phyloP scores from a whole-genome alignment of 2,797 vertebrate genomes.

The Sparidentex hasta region DNA sequence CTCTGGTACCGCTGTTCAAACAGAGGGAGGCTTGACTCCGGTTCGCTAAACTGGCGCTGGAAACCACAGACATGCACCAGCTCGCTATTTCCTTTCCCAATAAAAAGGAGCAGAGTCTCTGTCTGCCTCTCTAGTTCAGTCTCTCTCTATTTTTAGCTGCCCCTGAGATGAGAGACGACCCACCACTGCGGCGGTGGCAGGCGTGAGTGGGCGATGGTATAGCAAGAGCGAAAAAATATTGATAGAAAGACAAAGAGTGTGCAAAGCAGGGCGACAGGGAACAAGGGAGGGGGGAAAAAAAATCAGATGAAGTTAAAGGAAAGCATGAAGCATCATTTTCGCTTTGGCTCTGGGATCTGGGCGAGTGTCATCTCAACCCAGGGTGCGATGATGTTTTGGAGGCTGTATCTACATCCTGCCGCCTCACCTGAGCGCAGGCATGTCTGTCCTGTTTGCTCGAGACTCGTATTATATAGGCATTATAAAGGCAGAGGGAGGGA shows the following conservation, averaged over 20 bases:
- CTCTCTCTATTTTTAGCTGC: slow-evolving; percentile 76
- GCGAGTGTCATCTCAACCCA: slow-evolving; percentile 2
- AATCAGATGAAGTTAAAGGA: slow-evolving; percentile 9
- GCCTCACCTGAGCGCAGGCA: slow-evolving; percentile 1
- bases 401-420: not conserved
- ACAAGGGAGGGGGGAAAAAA: not conserved
- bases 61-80: slow-evolving; percentile 38
- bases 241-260: slow-evolving; percentile 71
- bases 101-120: slow-evolving; percentile 61
- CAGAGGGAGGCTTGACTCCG: slow-evolving; percentile 38
- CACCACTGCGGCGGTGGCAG: slow-evolving; percentile 67
- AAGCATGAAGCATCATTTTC: not conserved
- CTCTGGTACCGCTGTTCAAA: slow-evolving; percentile 49
- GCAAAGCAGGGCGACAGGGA: slow-evolving; percentile 46
- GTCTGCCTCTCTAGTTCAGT: slow-evolving; percentile 44
- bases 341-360: not conserved
- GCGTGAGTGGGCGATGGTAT: slow-evolving; percentile 72
- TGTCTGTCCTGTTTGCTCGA: not conserved
- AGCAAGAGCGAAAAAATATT: slow-evolving; percentile 64
- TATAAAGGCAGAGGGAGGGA: not conserved
- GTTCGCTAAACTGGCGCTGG: slow-evolving; percentile 44
- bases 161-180: slow-evolving; percentile 76
- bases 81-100: slow-evolving; percentile 53
- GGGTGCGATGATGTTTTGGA: not conserved
- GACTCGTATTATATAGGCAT: not conserved